Base-by-base conservation (phyloP, 2,797 vertebrate species). In the Myotis planiceps region DNA sequence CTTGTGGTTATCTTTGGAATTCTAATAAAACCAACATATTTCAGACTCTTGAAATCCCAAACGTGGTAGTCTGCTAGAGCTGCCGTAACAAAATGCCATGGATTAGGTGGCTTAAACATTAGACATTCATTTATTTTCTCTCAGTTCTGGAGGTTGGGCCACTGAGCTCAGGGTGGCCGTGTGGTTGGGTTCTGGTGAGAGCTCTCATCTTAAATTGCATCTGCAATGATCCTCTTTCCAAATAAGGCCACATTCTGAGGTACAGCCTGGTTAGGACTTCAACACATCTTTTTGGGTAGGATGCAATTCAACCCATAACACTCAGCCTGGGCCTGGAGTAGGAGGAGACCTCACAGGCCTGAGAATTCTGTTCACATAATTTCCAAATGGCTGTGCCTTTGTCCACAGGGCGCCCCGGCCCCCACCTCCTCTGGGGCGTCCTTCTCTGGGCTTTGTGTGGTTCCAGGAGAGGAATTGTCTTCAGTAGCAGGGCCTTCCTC, bases 381-480 rank as follows among this genome's bases (percentile, higher is more conserved):
- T 65, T 71, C 92, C 83, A 53, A 16, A 68, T 72, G 72, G 55
- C 32, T 7, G 0, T 8, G 21, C 39, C 21, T 25, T 0, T 55
- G 23, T 83, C 79, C 84, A 7, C 14, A 71, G 37, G 29, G 27
- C 2, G 0, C 13, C 0, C 12, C 25, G 18, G 5, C 15, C 78
- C n/a, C 32, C 21, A 72, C 49, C 12, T 93, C 13, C 72, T 66
- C 27, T 32, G 42, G 9, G 34, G 18, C 6, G 29, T 94, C 71
- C 69, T 88, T 58, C 58, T 93, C 55, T 39, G n/a, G 63, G 32
- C 29, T 92, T 76, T 90, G 39, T 45, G 34, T 91, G 47, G 32
- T 90, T 93, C 63, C 32, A 93, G 78, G 60, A 94, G 29, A 51
- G 23, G 87, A 95, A 93, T 13, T 92, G 51, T 95, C 84, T 97